Evolutionary conservation across 2,113 vertebrate genomes (phyloP).

Genomic region (Sterrhoptilus dennistouni): DNA sequence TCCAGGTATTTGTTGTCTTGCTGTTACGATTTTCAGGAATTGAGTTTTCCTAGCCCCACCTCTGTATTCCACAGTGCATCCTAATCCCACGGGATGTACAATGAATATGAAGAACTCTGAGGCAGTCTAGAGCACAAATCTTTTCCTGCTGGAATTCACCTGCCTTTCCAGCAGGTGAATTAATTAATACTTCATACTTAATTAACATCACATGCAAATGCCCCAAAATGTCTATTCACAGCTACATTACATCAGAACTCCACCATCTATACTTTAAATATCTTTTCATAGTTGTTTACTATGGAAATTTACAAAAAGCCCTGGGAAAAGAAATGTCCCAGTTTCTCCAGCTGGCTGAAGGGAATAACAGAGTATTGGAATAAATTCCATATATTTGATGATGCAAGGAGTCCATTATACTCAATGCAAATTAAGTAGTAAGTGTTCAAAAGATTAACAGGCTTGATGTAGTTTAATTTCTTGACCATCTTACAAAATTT

Average conservation of each 20-base stretch:
- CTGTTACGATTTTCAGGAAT: neutral
- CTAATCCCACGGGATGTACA: neutral
- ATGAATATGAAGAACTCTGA: neutral
- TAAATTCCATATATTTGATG: neutral
- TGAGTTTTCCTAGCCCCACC: neutral
- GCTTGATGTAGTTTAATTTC: neutral
- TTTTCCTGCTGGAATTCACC: neutral
- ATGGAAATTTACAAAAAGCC: neutral
- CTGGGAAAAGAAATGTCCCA: neutral
- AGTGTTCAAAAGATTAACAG: neutral
- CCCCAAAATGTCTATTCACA: neutral
- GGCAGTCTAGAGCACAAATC: neutral
- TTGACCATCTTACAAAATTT: neutral
- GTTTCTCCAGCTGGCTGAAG: neutral
- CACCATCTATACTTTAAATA: rapidly evolving
- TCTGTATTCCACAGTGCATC: neutral
- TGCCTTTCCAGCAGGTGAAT: neutral
- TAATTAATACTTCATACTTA: neutral
- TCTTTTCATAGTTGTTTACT: neutral
- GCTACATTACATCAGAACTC: neutral
- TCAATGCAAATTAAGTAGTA: neutral
- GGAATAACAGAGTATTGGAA: neutral
- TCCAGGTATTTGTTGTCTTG: neutral
- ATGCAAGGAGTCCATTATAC: neutral
- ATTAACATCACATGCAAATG: neutral